Evolutionary conservation across 2,888 invertebrate species (phyloP).

Genomic region (Alloplasta piceator): DNA sequence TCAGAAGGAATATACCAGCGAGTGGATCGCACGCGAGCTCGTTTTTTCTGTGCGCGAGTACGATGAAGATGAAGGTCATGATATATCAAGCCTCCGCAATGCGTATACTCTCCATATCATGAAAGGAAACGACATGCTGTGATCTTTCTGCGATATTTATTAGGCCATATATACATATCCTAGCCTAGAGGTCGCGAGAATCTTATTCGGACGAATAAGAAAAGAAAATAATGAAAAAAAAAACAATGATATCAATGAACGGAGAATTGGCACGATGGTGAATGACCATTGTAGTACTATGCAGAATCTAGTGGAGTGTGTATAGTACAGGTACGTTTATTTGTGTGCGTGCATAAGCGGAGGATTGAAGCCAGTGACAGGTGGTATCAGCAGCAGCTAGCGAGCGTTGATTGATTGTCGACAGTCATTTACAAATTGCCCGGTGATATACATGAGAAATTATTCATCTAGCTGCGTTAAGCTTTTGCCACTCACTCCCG

Average conservation of each 20-base stretch:
- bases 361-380: constrained; percentile 47
- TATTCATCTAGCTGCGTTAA: constrained; percentile 1
- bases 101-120: background rate
- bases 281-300: constrained; percentile 15
- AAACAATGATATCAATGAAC: constrained; percentile 13
- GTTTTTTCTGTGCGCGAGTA: constrained; percentile 62
- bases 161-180: too few relatives aligned
- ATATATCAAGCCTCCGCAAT: constrained; percentile 25
- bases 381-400: constrained; percentile 29
- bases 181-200: too few relatives aligned
- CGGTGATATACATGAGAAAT: constrained; percentile 20
- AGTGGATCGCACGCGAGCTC: constrained; percentile 68
- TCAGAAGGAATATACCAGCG: constrained; percentile 71
- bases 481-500: background rate
- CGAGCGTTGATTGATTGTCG: constrained; percentile 47
- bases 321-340: background rate
- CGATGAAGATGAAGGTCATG: constrained; percentile 71
- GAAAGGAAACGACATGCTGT: background rate
- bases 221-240: background rate
- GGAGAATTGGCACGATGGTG: constrained; percentile 7
- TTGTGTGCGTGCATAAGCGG: constrained; percentile 7
- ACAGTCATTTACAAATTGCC: constrained; percentile 47
- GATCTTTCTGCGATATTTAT: too few relatives aligned
- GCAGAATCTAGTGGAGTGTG: constrained; percentile 2
- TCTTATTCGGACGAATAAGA: too few relatives aligned